Evolutionary conservation across 2,113 vertebrate species (phyloP).

Genomic region (Festucalex cinctus): DNA sequence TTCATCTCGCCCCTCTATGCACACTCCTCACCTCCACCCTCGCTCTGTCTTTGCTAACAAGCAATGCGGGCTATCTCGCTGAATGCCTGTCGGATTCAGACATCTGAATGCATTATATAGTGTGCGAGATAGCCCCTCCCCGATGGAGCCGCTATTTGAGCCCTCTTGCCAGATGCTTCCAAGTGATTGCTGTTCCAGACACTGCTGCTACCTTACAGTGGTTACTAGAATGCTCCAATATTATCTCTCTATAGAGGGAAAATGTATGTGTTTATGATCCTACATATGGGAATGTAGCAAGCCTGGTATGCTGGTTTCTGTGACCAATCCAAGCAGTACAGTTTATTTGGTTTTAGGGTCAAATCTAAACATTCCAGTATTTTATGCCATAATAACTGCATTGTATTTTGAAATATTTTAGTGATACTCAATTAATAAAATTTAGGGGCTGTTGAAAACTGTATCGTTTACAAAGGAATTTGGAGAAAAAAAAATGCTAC

Average conservation of each 20-base stretch:
- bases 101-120: conserved; percentile 36
- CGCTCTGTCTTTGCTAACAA: conserved; percentile 41
- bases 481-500: too few species aligned
- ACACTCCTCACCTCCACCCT: not conserved
- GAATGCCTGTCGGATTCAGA: conserved; percentile 25
- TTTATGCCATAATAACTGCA: too few species aligned
- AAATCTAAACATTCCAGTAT: too few species aligned
- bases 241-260: not conserved
- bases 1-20: conserved; percentile 4
- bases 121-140: not conserved
- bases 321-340: not conserved
- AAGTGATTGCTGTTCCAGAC: not conserved
- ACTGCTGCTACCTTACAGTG: not conserved
- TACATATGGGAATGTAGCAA: not conserved
- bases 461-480: too few species aligned
- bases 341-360: too few species aligned
- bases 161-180: conserved; percentile 13
- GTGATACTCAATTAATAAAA: too few species aligned
- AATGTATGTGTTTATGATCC: not conserved
- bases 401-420: too few species aligned
- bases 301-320: not conserved
- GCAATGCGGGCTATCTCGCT: conserved; percentile 23
- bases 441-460: too few species aligned
- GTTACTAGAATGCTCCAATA: not conserved
- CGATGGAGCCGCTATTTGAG: conserved; percentile 12